Conservation (phyloP, 2,797 vertebrate genomes). For the Eleutherodactylus coqui region DNA sequence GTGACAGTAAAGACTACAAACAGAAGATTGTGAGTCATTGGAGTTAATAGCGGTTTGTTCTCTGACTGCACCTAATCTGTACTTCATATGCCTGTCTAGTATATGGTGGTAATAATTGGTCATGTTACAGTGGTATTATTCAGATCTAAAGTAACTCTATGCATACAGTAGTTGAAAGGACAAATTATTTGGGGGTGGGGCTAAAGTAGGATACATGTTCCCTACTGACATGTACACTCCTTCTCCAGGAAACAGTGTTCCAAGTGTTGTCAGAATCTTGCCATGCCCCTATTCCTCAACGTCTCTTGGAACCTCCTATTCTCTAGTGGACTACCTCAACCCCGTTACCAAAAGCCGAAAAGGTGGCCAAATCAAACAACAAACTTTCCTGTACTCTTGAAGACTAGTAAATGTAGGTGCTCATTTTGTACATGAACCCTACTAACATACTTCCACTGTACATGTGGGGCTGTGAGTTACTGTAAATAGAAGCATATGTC, state of each 20-base stretch:
- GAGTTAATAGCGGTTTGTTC: not conserved
- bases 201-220: not conserved
- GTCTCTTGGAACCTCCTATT: not conserved
- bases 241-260: too few species aligned
- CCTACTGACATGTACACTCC: not conserved
- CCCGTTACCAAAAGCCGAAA: too few species aligned
- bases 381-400: not conserved
- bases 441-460: not conserved
- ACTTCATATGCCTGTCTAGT: not conserved
- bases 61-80: not conserved
- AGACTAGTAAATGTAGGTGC: not conserved
- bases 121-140: not conserved
- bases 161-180: not conserved
- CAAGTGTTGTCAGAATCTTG: not conserved
- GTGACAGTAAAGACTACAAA: too few species aligned
- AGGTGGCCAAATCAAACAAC: not conserved
- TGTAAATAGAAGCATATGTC: slow-evolving; percentile 12
- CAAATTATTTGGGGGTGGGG: not conserved
- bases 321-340: not conserved
- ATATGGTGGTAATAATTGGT: not conserved
- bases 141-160: not conserved
- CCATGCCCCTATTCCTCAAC: too few species aligned
- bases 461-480: not conserved
- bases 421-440: not conserved
- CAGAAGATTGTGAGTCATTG: not conserved